Percentiles rank a stretch among this genome's conserved stretches.
These are phyloP conservation scores for Amphipoea lucens DNA, from an alignment of 2,888 invertebrate species.

Conservation along the genomic window DNA sequence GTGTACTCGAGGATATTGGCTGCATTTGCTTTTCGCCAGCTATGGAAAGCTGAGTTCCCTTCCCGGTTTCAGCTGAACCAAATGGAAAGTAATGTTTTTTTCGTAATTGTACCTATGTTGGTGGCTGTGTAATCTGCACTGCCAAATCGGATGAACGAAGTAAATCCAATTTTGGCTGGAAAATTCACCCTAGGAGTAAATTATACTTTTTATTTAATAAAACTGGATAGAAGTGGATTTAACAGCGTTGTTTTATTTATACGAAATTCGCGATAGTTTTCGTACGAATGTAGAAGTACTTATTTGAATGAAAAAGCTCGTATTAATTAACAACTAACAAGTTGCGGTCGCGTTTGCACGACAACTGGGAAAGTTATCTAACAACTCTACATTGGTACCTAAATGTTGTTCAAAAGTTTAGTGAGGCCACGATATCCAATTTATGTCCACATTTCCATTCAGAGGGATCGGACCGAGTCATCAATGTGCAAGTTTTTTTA, in stretches of 20 bases:
- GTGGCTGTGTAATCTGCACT: conserved; percentile 19
- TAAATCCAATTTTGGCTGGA: conserved; percentile 23
- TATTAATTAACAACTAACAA: conserved; percentile 49
- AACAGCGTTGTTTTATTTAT: conserved; percentile 23
- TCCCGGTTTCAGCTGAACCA: not conserved
- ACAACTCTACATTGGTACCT: conserved; percentile 37
- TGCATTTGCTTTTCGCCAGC: not conserved
- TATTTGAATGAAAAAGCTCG: conserved; percentile 37
- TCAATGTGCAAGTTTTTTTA: not conserved
- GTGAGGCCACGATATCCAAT: conserved; percentile 36
- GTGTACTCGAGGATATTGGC: not conserved
- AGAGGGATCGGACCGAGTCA: not conserved
- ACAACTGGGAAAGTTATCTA: conserved; percentile 47
- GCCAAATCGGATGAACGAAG: conserved; percentile 31
- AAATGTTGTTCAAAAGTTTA: conserved; percentile 52
- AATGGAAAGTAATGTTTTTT: conserved; percentile 20
- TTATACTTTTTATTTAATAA: conserved; percentile 22
- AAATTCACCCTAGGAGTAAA: conserved; percentile 25
- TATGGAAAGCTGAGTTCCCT: conserved; percentile 12
- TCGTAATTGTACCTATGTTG: conserved; percentile 3
- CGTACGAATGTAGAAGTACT: conserved; percentile 16
- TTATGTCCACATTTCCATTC: conserved; percentile 25
- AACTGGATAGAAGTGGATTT: conserved; percentile 2
- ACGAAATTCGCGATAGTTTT: conserved; percentile 16
- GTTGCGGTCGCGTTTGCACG: conserved; percentile 32